Percentiles rank a stretch among this genome's conserved stretches.
These are phyloP conservation scores for Lycocerus yunnanus DNA, from an alignment of 2,888 invertebrate species.

Conservation along the genomic window DNA sequence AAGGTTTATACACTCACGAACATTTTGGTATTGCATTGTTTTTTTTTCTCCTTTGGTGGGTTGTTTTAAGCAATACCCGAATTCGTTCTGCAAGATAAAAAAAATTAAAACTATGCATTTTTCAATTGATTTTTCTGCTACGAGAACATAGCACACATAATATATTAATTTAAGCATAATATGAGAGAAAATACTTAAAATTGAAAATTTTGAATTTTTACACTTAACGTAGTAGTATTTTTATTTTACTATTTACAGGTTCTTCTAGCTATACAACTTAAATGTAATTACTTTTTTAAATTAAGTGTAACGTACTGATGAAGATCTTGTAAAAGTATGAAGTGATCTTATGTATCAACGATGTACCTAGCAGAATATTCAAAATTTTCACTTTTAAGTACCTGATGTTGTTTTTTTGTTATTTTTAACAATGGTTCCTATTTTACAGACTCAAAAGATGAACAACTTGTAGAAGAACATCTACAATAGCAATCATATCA, in stretches of 20 bases:
- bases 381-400: constrained; percentile 11
- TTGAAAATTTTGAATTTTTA: constrained; percentile 3
- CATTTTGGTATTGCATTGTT: too few species aligned
- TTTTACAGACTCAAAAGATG: constrained; percentile 27
- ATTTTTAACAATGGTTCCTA: constrained; percentile 14
- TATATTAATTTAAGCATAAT: too few species aligned
- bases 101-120: neutral
- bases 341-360: constrained; percentile 6
- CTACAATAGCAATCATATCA: constrained; percentile 10
- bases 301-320: neutral
- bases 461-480: constrained; percentile 20
- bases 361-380: constrained; percentile 26
- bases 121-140: neutral
- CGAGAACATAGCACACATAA: neutral
- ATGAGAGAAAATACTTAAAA: neutral
- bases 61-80: too few species aligned
- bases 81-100: too few species aligned
- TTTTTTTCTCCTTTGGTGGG: too few species aligned
- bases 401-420: neutral
- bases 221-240: neutral
- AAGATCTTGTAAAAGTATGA: neutral
- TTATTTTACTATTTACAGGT: neutral
- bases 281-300: neutral
- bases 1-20: too few species aligned
- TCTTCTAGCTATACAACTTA: neutral